Percentiles rank a stretch among this genome's conserved stretches.
phyloP scores from a whole-genome alignment of 92 coral and sea anemone species.

The Muricea muricata region DNA sequence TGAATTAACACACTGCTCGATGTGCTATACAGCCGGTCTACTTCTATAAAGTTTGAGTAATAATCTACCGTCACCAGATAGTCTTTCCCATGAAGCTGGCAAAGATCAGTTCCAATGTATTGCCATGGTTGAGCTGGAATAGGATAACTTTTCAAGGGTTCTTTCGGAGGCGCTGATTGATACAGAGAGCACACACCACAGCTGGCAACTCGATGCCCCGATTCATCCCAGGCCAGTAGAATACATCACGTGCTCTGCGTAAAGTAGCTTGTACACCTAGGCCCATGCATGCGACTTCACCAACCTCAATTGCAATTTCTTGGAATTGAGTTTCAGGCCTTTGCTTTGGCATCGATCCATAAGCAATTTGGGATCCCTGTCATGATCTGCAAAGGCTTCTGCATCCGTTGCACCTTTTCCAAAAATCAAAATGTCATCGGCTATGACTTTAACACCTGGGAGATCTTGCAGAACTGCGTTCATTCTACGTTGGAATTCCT shows the following conservation, averaged over 20 bases:
- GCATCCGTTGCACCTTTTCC: conserved; percentile 54
- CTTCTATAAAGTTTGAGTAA: conserved; percentile 15
- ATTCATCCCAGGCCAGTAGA: background rate
- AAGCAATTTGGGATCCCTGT: conserved; percentile 43
- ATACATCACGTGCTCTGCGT: background rate
- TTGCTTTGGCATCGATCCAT: conserved; percentile 45
- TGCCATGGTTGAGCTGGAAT: conserved; percentile 14
- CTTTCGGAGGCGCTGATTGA: background rate
- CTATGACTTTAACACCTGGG: conserved; percentile 62
- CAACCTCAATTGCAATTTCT: too few species aligned
- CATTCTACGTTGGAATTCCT: conserved; percentile 70
- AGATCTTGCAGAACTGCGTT: conserved; percentile 61
- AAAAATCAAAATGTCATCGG: conserved; percentile 69
- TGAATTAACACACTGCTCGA: background rate
- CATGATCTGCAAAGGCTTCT: conserved; percentile 48
- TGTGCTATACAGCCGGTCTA: background rate
- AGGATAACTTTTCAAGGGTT: conserved; percentile 23
- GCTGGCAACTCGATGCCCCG: background rate
- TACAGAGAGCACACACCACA: background rate
- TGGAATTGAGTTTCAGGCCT: conserved; percentile 58
- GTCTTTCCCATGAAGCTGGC: background rate
- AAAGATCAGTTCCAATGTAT: background rate
- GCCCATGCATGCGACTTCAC: too few species aligned
- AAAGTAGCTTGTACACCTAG: background rate
- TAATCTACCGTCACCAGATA: conserved; percentile 15